Evolutionary conservation across 92 coral and sea anemone species (phyloP), one percentile per base, ranked within the genome.

Genomic region (Nematostella vectensis): DNA sequence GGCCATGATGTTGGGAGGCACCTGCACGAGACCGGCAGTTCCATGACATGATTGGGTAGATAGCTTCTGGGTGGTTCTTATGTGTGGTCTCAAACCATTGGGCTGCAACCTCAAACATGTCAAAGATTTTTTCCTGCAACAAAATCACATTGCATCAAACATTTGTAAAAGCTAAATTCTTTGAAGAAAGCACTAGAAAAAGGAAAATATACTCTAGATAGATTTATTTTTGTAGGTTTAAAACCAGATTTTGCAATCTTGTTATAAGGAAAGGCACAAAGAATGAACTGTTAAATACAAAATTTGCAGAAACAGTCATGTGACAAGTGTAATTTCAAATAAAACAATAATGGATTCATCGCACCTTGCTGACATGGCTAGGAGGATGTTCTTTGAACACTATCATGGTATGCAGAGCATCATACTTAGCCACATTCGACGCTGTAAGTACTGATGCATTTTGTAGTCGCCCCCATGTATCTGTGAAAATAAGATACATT

Each of bases 1-100:
- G 88, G 19, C 88, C 88, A 70, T 81, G 88, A 64, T 81, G 88
- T 23, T 81, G 88, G 2, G 88, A 81, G 0, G 88, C 88, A 6
- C 88, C 88, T 22, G 88, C 88, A 2, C 88, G 74, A 2, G 88
- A 82, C 27, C 78, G 73, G 38, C 88, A 81, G 39, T 75, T 81
- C 88, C 88, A 81, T 59, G 80, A 69, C 53, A 81, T 33, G 70
- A 76, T 75, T 27, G 88, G 88, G 52, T 81, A 76, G 63, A 70
- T 61, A 6, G 74, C 74, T 30, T 59, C 59, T 13, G 83, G 76
- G 40, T 81, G 65, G 57, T 76, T 51, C 54, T 75, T 57, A 55
- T 81, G 83, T 8, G 75, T 51, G 10, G 59, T 70, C 59, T 70
- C 83, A 81, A 81, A 75, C 88, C 88, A 81, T 55, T 70, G 58